A percentile compares a stretch with the other conserved stretches of the same genome.
These are phyloP conservation scores for Bergia puertoricense DNA, from an alignment of 92 coral and sea anemone species.

Conservation along the genomic window DNA sequence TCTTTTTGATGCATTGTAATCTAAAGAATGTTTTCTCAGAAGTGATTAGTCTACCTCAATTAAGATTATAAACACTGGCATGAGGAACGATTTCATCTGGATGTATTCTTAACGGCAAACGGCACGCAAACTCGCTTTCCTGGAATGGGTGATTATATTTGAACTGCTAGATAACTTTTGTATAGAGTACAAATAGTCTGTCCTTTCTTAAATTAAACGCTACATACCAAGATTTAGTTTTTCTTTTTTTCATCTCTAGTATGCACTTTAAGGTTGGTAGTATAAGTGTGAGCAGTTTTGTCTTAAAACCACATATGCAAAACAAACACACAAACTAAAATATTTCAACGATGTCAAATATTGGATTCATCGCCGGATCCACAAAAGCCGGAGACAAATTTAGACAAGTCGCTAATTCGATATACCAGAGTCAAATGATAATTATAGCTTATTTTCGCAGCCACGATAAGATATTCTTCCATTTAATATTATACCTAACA, in stretches of 20 bases:
- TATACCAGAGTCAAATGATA: neutral
- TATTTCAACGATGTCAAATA: neutral
- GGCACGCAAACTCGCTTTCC: neutral
- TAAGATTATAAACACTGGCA: neutral
- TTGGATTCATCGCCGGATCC: neutral
- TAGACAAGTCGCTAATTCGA: neutral
- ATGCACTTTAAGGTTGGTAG: neutral
- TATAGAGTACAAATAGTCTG: neutral
- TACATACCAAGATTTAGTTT: too few relatives aligned
- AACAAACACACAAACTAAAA: neutral
- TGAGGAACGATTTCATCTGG: neutral
- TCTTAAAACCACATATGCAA: too few relatives aligned
- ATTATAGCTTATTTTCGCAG: too few relatives aligned
- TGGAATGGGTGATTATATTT: too few relatives aligned
- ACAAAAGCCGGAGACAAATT: neutral
- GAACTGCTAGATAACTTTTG: neutral
- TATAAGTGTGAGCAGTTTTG: neutral
- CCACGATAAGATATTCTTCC: too few relatives aligned
- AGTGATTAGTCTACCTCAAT: neutral
- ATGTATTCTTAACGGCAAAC: neutral
- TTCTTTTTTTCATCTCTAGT: neutral
- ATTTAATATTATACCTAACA: too few relatives aligned
- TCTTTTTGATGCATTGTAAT: neutral
- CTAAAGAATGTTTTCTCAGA: conserved; percentile 24
- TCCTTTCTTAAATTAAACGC: too few relatives aligned